phyloP scores from a whole-genome alignment of 2,113 vertebrate species.

The Caranx ignobilis region DNA sequence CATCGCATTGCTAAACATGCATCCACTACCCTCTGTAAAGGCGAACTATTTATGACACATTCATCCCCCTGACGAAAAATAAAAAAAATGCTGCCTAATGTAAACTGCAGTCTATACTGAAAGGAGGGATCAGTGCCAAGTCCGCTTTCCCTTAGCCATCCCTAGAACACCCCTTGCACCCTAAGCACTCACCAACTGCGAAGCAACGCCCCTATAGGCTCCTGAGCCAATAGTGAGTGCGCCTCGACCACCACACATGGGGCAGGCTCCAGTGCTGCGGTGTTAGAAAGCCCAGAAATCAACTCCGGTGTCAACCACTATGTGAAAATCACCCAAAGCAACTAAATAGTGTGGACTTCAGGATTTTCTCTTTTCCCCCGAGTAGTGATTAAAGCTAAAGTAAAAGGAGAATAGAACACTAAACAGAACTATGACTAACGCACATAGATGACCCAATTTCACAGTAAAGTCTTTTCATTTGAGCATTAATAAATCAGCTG shows the following conservation, averaged over 20 bases:
- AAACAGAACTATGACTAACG: not conserved
- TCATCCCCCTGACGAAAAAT: conserved; percentile 40
- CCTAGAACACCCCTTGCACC: conserved; percentile 79
- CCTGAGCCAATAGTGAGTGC: conserved; percentile 78
- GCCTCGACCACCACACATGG: conserved; percentile 60
- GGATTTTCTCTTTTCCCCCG: not conserved
- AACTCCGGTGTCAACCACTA: not conserved
- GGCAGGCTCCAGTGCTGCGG: conserved; percentile 35
- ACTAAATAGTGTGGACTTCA: not conserved
- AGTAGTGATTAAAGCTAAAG: too few species aligned
- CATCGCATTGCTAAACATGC: conserved; percentile 78
- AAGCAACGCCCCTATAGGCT: conserved; percentile 73
- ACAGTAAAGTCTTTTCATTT: not conserved
- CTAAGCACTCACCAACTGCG: conserved; percentile 60
- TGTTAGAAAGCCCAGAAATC: not conserved
- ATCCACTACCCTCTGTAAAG: conserved; percentile 61
- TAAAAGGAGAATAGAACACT: not conserved
- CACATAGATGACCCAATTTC: not conserved
- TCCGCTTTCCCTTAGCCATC: conserved; percentile 82
- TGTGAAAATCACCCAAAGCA: not conserved
- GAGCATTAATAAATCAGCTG: too few species aligned
- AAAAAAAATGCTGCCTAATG: conserved; percentile 61
- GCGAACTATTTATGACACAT: conserved; percentile 71
- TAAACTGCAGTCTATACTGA: conserved; percentile 69
- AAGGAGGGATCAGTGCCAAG: conserved; percentile 82